Evolutionary conservation across 1,140 invertebrate species (phyloP), one percentile per base, ranked within the genome.

Genomic region (Drosophila rhopaloa): DNA sequence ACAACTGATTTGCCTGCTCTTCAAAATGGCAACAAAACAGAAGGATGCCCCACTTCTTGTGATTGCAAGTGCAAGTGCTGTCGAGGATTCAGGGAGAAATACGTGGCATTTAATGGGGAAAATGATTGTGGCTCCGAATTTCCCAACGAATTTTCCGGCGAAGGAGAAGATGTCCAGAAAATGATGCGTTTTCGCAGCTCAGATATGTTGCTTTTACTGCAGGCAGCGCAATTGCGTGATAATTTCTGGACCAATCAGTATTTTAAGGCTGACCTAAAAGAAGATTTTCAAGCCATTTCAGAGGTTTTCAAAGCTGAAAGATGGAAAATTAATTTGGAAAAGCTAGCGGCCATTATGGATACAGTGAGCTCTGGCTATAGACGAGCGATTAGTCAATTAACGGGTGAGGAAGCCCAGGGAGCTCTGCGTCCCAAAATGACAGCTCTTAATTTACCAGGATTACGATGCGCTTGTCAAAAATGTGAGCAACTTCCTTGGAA

Each of bases 171-270:
- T 14, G 57, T 79, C 13, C 77, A 80, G 19, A 80, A 75, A 19
- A 80, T 80, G 43, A 53, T 80, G 61, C 71, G 77, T 0, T 48
- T 80, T 0, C 65, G 70, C 14, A 80, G 70, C 5, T n/a, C 4
- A 0, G 70, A 80, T 24, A 50, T 80, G 77, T 19, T 80, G 35
- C 14, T 58, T 5, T 19, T 80, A 7, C 29, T 80, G 14, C 47
- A 59, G 5, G 35, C 56, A 0, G 70, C 70, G 0, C 77, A 80
- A 8, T 40, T 37, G 5, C 54, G 57, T 1, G 70, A 70, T 7
- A 19, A 80, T 38, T 79, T 79, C 14, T 79, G 77, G 77, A 79
- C 29, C 0, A 79, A 79, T 62, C 29, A 62, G 32, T 80, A 58
- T 13, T 55, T 50, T 4, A 80, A 80, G 19, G 35, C 29, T 8